Percentiles rank a stretch among this genome's conserved stretches.
These are phyloP conservation scores for Hippocampus kuda DNA, from an alignment of 2,797 vertebrate species.

Conservation along the genomic window DNA sequence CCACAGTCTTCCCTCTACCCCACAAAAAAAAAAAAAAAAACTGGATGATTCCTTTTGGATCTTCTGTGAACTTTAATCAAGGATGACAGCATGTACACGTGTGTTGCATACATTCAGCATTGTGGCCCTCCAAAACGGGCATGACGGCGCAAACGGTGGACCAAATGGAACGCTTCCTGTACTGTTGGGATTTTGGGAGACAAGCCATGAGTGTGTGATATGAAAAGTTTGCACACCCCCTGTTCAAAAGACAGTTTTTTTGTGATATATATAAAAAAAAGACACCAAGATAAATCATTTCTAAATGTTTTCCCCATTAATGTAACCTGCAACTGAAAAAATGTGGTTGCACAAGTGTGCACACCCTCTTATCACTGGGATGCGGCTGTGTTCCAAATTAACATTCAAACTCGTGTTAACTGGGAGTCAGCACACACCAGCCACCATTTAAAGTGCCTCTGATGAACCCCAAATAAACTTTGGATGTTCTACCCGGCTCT, in stretches of 20 bases:
- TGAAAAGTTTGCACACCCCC: not conserved
- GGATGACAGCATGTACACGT: not conserved
- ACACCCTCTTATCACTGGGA: not conserved
- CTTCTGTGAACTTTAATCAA: not conserved
- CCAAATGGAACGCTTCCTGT: slow-evolving; percentile 23
- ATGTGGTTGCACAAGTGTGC: not conserved
- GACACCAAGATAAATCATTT: not conserved
- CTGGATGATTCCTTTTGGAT: not conserved
- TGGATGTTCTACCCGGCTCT: not conserved
- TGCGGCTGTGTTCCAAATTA: not conserved
- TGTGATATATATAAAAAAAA: not conserved
- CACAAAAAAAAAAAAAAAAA: not conserved
- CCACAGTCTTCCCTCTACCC: too few species aligned
- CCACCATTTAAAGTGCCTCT: not conserved
- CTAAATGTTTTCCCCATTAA: too few species aligned
- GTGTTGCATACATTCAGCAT: slow-evolving; percentile 28
- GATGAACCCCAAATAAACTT: not conserved
- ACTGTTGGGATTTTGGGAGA: slow-evolving; percentile 25
- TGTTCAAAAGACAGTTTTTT: not conserved
- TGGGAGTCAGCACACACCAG: not conserved
- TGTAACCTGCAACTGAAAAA: not conserved
- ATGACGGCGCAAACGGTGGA: slow-evolving; percentile 61
- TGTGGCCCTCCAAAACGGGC: slow-evolving; percentile 50
- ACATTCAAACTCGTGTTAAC: not conserved
- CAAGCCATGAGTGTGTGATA: slow-evolving; percentile 37